Conservation (phyloP, 23 tunicate species). For the Diplosoma virens region DNA sequence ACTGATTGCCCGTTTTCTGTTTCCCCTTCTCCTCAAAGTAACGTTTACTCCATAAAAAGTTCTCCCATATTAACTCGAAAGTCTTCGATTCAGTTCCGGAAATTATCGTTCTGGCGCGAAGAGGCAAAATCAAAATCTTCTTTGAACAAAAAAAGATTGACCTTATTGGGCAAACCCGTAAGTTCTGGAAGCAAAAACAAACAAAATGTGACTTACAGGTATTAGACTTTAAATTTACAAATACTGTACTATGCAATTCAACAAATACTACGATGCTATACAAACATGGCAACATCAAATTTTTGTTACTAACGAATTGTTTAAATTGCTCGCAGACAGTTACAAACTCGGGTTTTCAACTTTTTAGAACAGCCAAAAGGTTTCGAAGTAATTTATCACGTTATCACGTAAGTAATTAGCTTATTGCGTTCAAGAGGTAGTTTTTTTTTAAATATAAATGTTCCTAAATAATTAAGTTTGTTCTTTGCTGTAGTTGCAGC, state of each 20-base stretch:
- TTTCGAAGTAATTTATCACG: constrained; percentile 43
- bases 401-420: constrained; percentile 42
- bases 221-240: neutral
- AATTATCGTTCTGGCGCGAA: constrained; percentile 1
- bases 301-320: neutral
- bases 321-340: constrained; percentile 23
- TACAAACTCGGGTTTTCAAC: constrained; percentile 34
- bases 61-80: neutral
- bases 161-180: constrained; percentile 39
- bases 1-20: neutral
- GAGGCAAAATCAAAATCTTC: neutral
- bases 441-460: too few relatives aligned
- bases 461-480: too few relatives aligned
- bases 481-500: too few relatives aligned
- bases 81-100: neutral
- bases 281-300: too few relatives aligned
- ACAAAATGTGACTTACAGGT: constrained; percentile 27
- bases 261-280: too few relatives aligned
- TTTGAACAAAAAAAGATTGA: constrained; percentile 15
- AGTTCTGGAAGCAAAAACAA: neutral
- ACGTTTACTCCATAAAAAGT: neutral
- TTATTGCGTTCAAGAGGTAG: too few relatives aligned
- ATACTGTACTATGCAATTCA: too few relatives aligned
- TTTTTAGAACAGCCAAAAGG: constrained; percentile 71
- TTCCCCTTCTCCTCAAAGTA: too few relatives aligned